These are phyloP conservation scores for Serinus canaria DNA, from an alignment of 2,113 vertebrate genomes.

Conservation along the genomic window DNA sequence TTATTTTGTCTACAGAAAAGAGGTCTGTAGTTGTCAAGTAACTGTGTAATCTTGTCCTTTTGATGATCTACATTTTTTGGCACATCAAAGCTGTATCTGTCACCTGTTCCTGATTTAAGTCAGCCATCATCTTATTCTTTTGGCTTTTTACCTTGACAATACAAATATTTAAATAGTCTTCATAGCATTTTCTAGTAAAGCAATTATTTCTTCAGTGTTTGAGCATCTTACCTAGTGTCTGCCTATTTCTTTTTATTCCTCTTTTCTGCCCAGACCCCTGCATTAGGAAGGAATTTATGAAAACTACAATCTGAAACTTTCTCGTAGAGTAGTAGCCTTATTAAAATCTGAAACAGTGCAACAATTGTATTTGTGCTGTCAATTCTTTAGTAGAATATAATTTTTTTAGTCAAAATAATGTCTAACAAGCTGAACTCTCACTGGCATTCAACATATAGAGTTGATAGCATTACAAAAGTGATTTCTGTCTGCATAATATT, in stretches of 20 bases:
- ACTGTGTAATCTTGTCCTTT: not conserved
- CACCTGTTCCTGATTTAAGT: not conserved
- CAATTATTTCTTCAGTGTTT: not conserved
- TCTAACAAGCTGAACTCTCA: not conserved
- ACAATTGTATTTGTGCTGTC: not conserved
- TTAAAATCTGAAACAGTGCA: not conserved
- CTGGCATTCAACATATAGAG: not conserved
- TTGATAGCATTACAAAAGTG: not conserved
- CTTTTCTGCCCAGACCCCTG: not conserved
- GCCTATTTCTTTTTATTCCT: not conserved
- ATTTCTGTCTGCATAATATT: not conserved
- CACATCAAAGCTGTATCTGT: not conserved
- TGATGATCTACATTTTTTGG: not conserved
- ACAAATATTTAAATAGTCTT: not conserved
- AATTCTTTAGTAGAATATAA: not conserved
- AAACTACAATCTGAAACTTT: not conserved
- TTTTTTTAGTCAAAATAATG: not conserved
- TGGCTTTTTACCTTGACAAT: not conserved
- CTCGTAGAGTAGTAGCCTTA: not conserved
- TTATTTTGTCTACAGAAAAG: not conserved
- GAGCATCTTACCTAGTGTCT: not conserved
- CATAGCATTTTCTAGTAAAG: not conserved
- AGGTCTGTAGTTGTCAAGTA: not conserved
- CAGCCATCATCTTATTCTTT: not conserved
- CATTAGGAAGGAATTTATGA: not conserved